A percentile compares a stretch with the other conserved stretches of the same genome.
These are phyloP conservation scores for Cheilosia vernalis DNA, from an alignment of 2,888 invertebrate species.

Conservation along the genomic window DNA sequence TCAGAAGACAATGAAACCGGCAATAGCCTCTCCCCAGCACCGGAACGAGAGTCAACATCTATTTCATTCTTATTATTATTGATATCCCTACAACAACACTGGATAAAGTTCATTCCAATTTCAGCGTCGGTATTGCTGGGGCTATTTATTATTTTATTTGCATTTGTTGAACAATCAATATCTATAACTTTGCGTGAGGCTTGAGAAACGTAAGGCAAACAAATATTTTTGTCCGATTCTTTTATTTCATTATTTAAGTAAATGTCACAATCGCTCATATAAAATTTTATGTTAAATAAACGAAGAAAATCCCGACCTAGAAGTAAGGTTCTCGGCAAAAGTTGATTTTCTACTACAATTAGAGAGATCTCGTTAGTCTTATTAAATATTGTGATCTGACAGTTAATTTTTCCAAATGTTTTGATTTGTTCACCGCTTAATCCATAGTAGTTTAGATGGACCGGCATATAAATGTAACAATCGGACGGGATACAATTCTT, in stretches of 20 bases:
- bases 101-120: neutral
- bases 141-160: neutral
- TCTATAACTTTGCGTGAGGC: neutral
- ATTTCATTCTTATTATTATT: neutral
- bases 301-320: too few species aligned
- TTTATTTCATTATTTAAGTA: constrained; percentile 1
- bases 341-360: constrained; percentile 4
- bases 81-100: neutral
- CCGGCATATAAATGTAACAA: neutral
- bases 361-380: constrained; percentile 4
- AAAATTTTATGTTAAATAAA: too few species aligned
- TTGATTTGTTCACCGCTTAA: constrained; percentile 3
- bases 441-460: neutral
- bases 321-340: constrained; percentile 1
- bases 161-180: constrained; percentile 6
- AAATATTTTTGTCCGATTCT: constrained; percentile 6
- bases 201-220: constrained; percentile 4
- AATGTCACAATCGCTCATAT: neutral
- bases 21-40: neutral
- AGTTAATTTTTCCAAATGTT: constrained; percentile 19
- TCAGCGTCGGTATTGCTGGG: too few species aligned
- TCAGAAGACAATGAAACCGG: neutral
- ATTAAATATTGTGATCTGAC: constrained; percentile 7
- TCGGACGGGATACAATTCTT: neutral
- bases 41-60: neutral